Evolutionary conservation across 2,797 vertebrate species (phyloP).

Genomic region (Micropoecilia bifurca): DNA sequence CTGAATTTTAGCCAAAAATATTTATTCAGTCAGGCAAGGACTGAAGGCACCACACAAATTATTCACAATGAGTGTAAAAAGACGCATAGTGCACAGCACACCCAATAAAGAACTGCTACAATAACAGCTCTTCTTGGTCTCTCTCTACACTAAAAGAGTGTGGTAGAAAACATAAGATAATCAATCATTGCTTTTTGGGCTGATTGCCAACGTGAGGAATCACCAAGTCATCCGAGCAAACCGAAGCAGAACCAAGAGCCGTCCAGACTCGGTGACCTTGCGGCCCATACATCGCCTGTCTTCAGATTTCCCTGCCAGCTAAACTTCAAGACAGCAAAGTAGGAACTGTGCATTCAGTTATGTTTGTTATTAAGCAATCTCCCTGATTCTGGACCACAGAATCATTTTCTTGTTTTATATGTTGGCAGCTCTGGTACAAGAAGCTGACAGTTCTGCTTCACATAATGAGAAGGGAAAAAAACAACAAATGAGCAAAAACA

Average conservation of each 20-base stretch:
- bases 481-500: too few species aligned
- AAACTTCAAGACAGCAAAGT: neutral
- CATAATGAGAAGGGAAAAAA: neutral
- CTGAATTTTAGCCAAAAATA: constrained; percentile 55
- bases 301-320: neutral
- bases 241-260: neutral
- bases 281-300: neutral
- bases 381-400: neutral
- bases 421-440: neutral
- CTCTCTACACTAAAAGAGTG: neutral
- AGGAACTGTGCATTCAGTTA: neutral
- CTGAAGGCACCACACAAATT: neutral
- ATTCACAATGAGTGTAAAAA: neutral
- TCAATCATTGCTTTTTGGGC: neutral
- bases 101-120: neutral
- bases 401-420: neutral
- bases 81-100: neutral
- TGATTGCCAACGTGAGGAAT: neutral
- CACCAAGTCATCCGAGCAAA: neutral
- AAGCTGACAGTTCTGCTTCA: neutral
- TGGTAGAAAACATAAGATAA: neutral
- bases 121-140: neutral
- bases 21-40: constrained; percentile 34
- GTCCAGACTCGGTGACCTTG: neutral
- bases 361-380: neutral